phyloP scores from a whole-genome alignment of 2,113 vertebrate genomes.

The Alosa alosa region DNA sequence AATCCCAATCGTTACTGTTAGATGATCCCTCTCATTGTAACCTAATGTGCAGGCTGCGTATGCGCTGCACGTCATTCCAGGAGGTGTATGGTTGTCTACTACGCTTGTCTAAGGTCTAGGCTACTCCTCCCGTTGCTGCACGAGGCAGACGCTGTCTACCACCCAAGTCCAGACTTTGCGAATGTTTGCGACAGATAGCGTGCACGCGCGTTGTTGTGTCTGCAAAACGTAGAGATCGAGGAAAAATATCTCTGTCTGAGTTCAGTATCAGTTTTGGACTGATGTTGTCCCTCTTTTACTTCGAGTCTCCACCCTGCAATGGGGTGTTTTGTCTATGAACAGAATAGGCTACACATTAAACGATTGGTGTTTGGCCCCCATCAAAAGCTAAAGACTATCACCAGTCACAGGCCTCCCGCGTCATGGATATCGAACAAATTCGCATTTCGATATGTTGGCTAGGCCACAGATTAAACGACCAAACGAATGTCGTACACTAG shows the following conservation, averaged over 20 bases:
- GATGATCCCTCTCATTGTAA: constrained; percentile 17
- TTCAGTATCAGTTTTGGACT: not conserved
- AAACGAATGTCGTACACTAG: no score
- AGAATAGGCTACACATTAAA: not conserved
- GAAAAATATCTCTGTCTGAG: not conserved
- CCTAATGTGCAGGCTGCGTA: constrained; percentile 29
- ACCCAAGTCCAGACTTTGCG: constrained; percentile 40
- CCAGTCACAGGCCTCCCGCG: no score
- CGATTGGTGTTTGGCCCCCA: not conserved
- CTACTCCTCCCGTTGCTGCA: constrained; percentile 11
- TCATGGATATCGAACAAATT: not conserved
- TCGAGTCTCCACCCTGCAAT: not conserved
- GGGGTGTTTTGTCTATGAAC: not conserved
- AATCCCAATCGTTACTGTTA: constrained; percentile 9
- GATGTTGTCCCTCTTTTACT: not conserved
- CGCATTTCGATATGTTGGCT: not conserved
- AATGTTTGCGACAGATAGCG: constrained; percentile 16
- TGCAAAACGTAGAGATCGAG: not conserved
- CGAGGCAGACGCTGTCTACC: constrained; percentile 32
- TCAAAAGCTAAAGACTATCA: not conserved
- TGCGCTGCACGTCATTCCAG: constrained; percentile 45
- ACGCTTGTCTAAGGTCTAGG: not conserved
- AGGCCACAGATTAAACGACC: not conserved
- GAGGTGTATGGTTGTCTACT: constrained; percentile 29
- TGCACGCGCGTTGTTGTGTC: constrained; percentile 30